Evolutionary conservation across 1,140 invertebrate genomes (phyloP).

Genomic region (Macrostomum lignano): DNA sequence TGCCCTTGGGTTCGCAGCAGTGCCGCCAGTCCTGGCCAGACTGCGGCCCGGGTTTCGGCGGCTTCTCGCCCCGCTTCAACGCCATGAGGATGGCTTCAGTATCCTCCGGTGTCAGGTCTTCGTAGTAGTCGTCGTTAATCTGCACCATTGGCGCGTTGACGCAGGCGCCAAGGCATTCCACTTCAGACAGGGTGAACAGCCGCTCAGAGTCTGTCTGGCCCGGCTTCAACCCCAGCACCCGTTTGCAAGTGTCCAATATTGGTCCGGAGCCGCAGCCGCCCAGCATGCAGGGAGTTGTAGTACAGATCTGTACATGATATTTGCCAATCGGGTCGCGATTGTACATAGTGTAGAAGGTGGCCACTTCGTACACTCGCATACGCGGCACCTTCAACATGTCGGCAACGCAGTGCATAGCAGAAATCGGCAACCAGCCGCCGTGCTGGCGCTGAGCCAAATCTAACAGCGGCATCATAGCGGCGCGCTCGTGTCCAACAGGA

Average conservation of each 20-base stretch:
- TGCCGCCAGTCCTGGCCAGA: slow-evolving; percentile 40
- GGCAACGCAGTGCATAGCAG: slow-evolving; percentile 64
- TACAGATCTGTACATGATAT: slow-evolving; percentile 85
- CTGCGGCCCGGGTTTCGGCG: slow-evolving; percentile 67
- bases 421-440: slow-evolving; percentile 67
- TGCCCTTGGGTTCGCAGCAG: slow-evolving; percentile 57
- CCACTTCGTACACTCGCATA: slow-evolving; percentile 98
- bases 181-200: slow-evolving; percentile 71
- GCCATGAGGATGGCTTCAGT: slow-evolving; percentile 60
- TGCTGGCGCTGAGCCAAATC: slow-evolving; percentile 88
- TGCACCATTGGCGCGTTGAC: slow-evolving; percentile 99
- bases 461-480: slow-evolving; percentile 75
- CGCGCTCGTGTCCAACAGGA: slow-evolving; percentile 76
- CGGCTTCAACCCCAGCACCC: slow-evolving; percentile 37
- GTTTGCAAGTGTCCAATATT: slow-evolving; percentile 51
- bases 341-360: slow-evolving; percentile 99
- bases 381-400: slow-evolving; percentile 42
- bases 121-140: slow-evolving; percentile 90
- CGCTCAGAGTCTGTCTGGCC: slow-evolving; percentile 66
- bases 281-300: slow-evolving; percentile 92
- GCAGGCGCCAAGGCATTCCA: slow-evolving; percentile 92
- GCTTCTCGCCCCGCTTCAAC: slow-evolving; percentile 50
- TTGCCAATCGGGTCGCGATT: slow-evolving; percentile 77
- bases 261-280: slow-evolving; percentile 72
- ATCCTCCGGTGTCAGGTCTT: slow-evolving; percentile 67